Evolutionary conservation across 2,113 vertebrate species (phyloP), one percentile per base, ranked within the genome.

Genomic region (Platycercus adscitus): DNA sequence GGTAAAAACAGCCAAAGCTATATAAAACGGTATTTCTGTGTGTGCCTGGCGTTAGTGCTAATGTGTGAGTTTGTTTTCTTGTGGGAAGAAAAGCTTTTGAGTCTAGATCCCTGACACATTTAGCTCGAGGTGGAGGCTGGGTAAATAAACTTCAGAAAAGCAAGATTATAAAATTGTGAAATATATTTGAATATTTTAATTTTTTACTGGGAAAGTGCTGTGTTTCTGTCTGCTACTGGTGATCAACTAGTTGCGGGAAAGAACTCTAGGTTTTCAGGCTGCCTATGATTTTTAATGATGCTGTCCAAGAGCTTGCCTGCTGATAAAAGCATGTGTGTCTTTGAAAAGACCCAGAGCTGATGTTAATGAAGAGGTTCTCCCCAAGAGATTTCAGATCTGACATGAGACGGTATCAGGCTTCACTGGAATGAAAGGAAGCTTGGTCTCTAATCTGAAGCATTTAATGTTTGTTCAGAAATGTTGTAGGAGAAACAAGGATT

Each of bases 271-370:
- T 41, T 75, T 80, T 61, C 52, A 31, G 46, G 9, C 68, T 75
- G 44, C 9, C 39, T 17, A 9, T 26, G 21, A 33, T 63, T 69
- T 81, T 63, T 56, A 56, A 41, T n/a, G 21, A 28, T 43, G 14
- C 10, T 55, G 49, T 29, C 8, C 21, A 33, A 33, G 11, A 50
- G 8, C 33, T 33, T 0, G 1, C 9, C 18, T 10, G 7, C 25
- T 35, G 46, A 61, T 25, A 15, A 68, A 29, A 73, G 21, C 17
- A 68, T 9, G 0, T 18, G 1, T 37, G 13, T 11, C 17, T 73
- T 53, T 68, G n/a, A 61, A 58, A 61, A 61, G 52, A 41, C 10
- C 2, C 17, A 49, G n/a, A 55, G 55, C 21, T 63, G 63, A 17
- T 26, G 7, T 2, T 2, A 64, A 9, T 10, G 8, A 63, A 63